A percentile compares a stretch with the other conserved stretches of the same genome.
Conservation (phyloP, 2,888 invertebrate species). For the Pristionchus entomophagus region DNA sequence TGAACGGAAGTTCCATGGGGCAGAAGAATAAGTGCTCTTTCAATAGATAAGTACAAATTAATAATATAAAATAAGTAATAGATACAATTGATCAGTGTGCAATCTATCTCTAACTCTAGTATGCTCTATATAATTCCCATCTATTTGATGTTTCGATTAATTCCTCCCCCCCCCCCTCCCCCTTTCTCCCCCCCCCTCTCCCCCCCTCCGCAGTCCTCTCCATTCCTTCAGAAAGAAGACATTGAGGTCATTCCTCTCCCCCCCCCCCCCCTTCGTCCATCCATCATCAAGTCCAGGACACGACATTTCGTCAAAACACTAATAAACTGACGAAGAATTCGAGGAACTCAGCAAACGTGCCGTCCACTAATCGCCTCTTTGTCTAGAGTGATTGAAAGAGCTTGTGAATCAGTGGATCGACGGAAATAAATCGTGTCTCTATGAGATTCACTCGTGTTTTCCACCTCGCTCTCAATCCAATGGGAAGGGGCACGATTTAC, state of each 20-base stretch:
- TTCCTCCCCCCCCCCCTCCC: not conserved
- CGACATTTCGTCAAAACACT: too few relatives aligned
- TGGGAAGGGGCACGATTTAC: not conserved
- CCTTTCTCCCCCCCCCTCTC: not conserved
- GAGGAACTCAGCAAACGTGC: not conserved
- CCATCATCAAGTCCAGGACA: too few relatives aligned
- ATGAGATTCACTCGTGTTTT: constrained; percentile 21
- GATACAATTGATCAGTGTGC: too few relatives aligned
- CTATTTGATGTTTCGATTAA: not conserved
- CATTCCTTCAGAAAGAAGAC: not conserved
- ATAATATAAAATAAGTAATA: too few relatives aligned
- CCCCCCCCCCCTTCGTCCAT: not conserved
- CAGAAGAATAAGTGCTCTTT: too few relatives aligned
- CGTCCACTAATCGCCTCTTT: too few relatives aligned
- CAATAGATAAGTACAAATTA: too few relatives aligned
- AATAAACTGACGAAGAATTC: not conserved
- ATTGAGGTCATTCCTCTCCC: not conserved
- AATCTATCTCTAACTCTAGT: not conserved
- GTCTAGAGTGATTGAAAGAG: too few relatives aligned
- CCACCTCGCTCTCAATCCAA: not conserved
- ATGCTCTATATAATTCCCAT: not conserved
- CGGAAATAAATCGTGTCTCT: not conserved
- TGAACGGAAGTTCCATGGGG: too few relatives aligned
- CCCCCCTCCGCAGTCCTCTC: not conserved
- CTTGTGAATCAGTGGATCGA: not conserved